These are phyloP conservation scores for Bos indicus DNA, from an alignment of 2,113 vertebrate species.

Conservation along the genomic window DNA sequence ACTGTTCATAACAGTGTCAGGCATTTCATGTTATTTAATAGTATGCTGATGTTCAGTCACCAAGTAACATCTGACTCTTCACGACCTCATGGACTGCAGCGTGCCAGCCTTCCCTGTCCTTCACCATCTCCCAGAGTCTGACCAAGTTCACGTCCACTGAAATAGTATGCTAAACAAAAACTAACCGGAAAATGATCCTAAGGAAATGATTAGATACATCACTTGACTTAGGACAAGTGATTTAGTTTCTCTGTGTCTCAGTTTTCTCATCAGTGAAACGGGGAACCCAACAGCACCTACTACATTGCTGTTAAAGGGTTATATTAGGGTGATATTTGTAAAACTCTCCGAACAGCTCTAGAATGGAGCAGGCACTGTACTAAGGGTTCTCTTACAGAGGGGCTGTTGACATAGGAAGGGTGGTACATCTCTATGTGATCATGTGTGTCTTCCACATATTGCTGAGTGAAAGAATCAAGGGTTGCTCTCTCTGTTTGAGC, in stretches of 20 bases:
- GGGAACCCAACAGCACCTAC: neutral
- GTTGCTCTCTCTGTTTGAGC: neutral
- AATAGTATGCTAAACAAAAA: constrained; percentile 6
- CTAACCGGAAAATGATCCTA: neutral
- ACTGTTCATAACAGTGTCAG: neutral
- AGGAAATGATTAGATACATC: neutral
- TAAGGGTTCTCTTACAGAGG: neutral
- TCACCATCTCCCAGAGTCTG: neutral
- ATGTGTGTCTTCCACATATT: neutral
- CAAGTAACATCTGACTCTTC: neutral
- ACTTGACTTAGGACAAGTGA: neutral
- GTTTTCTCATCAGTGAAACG: neutral
- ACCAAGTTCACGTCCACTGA: neutral
- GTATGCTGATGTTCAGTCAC: neutral
- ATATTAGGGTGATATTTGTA: neutral
- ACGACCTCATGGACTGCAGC: neutral
- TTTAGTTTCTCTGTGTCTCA: neutral
- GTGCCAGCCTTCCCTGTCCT: neutral
- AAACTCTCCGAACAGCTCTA: neutral
- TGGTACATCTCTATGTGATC: fast-evolving
- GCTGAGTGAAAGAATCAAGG: neutral
- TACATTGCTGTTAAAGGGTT: neutral
- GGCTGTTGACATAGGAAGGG: neutral
- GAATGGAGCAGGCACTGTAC: no score
- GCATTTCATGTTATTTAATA: neutral